A percentile compares a stretch with the other conserved stretches of the same genome.
These are phyloP conservation scores for Philereme vetulata DNA, from an alignment of 2,888 invertebrate genomes.

Conservation along the genomic window DNA sequence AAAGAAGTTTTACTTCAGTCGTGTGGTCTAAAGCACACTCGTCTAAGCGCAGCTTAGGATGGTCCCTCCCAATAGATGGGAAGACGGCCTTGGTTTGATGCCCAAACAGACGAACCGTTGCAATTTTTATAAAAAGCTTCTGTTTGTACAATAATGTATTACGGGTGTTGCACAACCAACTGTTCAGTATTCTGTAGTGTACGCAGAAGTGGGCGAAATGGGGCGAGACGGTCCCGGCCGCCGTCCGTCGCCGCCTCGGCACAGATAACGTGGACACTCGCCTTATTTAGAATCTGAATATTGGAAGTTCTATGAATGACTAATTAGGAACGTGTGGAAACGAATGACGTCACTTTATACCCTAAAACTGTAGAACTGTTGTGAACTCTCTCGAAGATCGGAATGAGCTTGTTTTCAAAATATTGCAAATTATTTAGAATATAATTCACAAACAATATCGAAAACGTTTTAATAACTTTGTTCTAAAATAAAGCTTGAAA, in stretches of 20 bases:
- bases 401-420: slow-evolving; percentile 9
- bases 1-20: no score
- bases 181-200: slow-evolving; percentile 30
- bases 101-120: no score
- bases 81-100: no score
- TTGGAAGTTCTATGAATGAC: slow-evolving; percentile 25
- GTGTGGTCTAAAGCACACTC: no score
- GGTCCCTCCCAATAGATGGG: no score
- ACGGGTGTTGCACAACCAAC: no score
- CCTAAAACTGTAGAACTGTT: background rate
- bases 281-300: slow-evolving; percentile 31
- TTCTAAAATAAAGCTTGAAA: slow-evolving; percentile 6
- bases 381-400: slow-evolving; percentile 11
- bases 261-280: slow-evolving; percentile 25
- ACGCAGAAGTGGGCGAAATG: slow-evolving; percentile 57
- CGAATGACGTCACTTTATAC: slow-evolving; percentile 12
- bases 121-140: no score
- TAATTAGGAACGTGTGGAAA: slow-evolving; percentile 33
- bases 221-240: slow-evolving; percentile 42
- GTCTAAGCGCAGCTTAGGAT: no score
- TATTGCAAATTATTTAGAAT: background rate
- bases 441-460: no score
- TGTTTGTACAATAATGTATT: no score
- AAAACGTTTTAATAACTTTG: background rate
- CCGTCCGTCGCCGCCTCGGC: slow-evolving; percentile 27